phyloP scores from a whole-genome alignment of 2,113 vertebrate genomes.

The Vulpes ferrilata region DNA sequence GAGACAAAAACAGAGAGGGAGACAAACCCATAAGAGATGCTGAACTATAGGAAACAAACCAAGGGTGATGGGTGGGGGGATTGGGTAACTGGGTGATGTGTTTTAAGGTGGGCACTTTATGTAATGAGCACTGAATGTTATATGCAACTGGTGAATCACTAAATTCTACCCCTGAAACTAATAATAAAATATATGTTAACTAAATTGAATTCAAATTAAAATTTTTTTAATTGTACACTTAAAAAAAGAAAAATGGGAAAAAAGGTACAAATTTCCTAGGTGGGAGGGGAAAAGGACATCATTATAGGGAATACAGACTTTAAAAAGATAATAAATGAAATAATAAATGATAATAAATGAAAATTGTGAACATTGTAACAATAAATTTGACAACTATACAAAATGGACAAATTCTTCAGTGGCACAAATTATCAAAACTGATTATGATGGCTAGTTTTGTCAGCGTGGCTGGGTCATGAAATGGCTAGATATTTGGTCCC shows the following conservation, averaged over 20 bases:
- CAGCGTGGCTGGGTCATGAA: not conserved
- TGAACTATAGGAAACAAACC: no score
- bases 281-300: not conserved
- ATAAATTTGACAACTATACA: not conserved
- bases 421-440: not conserved
- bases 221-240: not conserved
- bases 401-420: not conserved
- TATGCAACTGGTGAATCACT: no score
- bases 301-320: not conserved
- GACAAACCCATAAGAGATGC: no score
- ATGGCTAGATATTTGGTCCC: not conserved
- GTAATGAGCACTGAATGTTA: no score
- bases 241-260: not conserved
- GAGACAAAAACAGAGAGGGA: no score
- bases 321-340: not conserved
- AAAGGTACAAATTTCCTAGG: not conserved
- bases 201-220: not conserved
- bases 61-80: no score
- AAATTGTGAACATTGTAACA: not conserved
- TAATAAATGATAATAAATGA: not conserved
- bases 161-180: no score
- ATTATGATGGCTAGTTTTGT: not conserved
- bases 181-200: not conserved
- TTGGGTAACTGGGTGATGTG: no score
- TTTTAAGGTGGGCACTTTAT: no score